Conservation (phyloP, 2,797 vertebrate species). For the Cossypha caffra region DNA sequence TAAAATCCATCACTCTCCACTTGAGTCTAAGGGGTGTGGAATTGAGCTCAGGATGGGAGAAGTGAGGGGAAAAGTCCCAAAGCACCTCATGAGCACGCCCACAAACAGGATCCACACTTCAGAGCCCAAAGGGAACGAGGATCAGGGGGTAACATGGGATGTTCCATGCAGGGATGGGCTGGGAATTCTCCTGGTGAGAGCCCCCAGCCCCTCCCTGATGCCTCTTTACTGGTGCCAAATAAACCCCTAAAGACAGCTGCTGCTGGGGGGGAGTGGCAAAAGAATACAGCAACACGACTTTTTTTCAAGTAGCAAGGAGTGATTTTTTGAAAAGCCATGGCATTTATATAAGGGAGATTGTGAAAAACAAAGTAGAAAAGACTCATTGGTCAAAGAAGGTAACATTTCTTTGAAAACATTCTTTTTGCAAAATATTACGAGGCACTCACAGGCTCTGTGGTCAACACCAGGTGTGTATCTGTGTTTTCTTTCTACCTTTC, state of each 20-base stretch:
- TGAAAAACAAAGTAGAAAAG: too few relatives aligned
- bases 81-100: neutral
- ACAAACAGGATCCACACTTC: rapidly evolving
- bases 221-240: neutral
- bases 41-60: neutral
- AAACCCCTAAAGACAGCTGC: neutral
- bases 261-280: too few relatives aligned
- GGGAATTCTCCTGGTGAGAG: neutral
- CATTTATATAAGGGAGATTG: too few relatives aligned
- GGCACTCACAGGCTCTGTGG: too few relatives aligned
- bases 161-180: rapidly evolving
- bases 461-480: too few relatives aligned
- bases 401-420: too few relatives aligned
- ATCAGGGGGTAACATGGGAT: rapidly evolving
- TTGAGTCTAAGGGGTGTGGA: neutral
- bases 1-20: neutral
- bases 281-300: too few relatives aligned
- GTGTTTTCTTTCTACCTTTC: too few relatives aligned
- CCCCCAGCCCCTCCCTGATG: neutral
- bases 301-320: too few relatives aligned
- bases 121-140: neutral
- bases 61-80: neutral
- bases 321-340: too few relatives aligned
- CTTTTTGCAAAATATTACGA: too few relatives aligned
- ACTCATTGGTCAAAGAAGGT: too few relatives aligned